These are phyloP conservation scores for Esperia sulphurella DNA, from an alignment of 2,888 invertebrate genomes.

Conservation along the genomic window DNA sequence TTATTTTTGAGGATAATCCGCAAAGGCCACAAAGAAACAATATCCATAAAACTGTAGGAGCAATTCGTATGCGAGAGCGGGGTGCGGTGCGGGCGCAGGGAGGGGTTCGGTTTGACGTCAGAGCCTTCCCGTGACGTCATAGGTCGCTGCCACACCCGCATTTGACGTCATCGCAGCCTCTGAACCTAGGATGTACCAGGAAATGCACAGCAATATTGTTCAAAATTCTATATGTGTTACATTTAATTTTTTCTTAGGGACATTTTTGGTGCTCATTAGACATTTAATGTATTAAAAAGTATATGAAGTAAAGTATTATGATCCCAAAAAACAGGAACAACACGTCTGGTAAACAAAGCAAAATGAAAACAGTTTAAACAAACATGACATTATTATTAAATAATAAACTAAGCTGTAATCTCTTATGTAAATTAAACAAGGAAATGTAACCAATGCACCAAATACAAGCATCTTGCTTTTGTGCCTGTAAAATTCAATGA, in stretches of 20 bases:
- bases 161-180: constrained; percentile 61
- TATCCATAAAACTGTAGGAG: constrained; percentile 55
- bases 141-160: constrained; percentile 68
- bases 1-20: constrained; percentile 19
- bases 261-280: too few species aligned
- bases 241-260: too few species aligned
- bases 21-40: constrained; percentile 48
- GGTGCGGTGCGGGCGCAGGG: constrained; percentile 24
- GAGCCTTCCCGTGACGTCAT: constrained; percentile 73
- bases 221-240: background rate
- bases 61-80: constrained; percentile 44
- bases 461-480: constrained; percentile 32
- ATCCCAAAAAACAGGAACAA: too few species aligned
- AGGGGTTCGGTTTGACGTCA: constrained; percentile 67
- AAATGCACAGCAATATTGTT: background rate
- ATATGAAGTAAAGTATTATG: too few species aligned
- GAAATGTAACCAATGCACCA: constrained; percentile 43
- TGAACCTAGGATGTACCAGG: constrained; percentile 23
- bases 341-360: background rate
- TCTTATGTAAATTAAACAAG: constrained; percentile 8
- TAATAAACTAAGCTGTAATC: too few species aligned
- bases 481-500: constrained; percentile 71
- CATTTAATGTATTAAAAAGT: too few species aligned
- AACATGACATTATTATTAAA: too few species aligned
- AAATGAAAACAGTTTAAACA: background rate